phyloP scores from a whole-genome alignment of 1,140 invertebrate genomes.

The Elysia chlorotica region DNA sequence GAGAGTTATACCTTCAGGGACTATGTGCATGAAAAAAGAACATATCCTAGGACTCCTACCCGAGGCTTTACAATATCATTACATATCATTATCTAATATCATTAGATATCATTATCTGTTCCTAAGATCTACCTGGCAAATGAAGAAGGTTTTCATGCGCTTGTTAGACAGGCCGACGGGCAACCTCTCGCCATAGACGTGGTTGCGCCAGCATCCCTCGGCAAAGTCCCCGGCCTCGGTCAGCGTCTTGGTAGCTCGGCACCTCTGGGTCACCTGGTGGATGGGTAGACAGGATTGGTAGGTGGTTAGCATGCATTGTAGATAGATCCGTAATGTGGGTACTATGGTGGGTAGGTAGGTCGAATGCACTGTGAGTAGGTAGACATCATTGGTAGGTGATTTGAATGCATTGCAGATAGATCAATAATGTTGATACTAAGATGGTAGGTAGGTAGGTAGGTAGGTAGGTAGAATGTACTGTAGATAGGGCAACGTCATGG shows the following conservation, averaged over 20 bases:
- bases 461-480: too few relatives aligned
- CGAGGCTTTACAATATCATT: too few relatives aligned
- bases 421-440: neutral
- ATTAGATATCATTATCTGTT: too few relatives aligned
- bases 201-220: conserved; percentile 43
- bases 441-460: neutral
- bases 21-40: too few relatives aligned
- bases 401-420: neutral
- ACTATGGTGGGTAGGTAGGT: neutral
- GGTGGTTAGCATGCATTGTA: neutral
- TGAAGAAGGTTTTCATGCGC: conserved; percentile 33
- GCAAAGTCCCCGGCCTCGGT: conserved; percentile 39
- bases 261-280: conserved; percentile 8
- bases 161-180: conserved; percentile 38
- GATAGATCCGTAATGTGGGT: neutral
- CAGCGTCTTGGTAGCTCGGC: conserved; percentile 6
- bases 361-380: neutral
- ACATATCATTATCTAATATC: too few relatives aligned
- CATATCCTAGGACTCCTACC: too few relatives aligned
- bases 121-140: too few relatives aligned
- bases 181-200: conserved; percentile 32
- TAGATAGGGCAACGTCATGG: too few relatives aligned
- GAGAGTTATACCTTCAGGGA: too few relatives aligned
- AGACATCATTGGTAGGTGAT: neutral
- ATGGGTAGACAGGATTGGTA: neutral